Evolutionary conservation across 2,113 vertebrate species (phyloP).

Genomic region (Asarcornis scutulata): DNA sequence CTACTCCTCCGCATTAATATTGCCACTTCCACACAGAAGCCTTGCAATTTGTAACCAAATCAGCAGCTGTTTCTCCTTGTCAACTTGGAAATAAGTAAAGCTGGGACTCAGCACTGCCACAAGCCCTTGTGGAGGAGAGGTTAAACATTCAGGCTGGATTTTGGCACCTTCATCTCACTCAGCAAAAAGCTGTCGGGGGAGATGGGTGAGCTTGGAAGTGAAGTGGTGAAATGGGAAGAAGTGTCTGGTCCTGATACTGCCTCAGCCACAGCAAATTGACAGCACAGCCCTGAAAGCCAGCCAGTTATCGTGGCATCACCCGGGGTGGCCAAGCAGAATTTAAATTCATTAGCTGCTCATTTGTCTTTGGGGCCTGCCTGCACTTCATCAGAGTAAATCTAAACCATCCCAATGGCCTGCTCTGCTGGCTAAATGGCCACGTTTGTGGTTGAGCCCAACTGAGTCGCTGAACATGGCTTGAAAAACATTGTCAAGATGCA

Average conservation of each 20-base stretch:
- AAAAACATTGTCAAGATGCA: constrained; percentile 9
- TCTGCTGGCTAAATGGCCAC: not conserved
- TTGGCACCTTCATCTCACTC: not conserved
- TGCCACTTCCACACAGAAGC: not conserved
- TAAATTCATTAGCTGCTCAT: not conserved
- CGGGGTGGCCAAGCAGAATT: not conserved
- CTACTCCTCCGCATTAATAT: not conserved
- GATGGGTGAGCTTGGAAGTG: not conserved
- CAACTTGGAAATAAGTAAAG: not conserved
- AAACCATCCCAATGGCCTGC: constrained; percentile 4
- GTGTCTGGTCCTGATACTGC: not conserved
- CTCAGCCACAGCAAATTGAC: not conserved
- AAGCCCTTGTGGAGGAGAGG: not conserved
- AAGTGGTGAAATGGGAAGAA: not conserved
- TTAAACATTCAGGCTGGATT: not conserved
- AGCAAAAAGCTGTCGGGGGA: not conserved
- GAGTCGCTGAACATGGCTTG: not conserved
- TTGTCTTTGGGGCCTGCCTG: not conserved
- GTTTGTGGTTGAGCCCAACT: not conserved
- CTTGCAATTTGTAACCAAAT: not conserved
- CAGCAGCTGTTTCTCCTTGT: not conserved
- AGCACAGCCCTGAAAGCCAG: not conserved
- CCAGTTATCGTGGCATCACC: not conserved
- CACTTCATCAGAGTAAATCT: constrained; percentile 11
- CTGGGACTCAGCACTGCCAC: not conserved